Evolutionary conservation across 37 sponge, comb jelly and placozoan species (phyloP), one percentile per base, ranked within the genome.

Genomic region (Hexactinellida sp.): DNA sequence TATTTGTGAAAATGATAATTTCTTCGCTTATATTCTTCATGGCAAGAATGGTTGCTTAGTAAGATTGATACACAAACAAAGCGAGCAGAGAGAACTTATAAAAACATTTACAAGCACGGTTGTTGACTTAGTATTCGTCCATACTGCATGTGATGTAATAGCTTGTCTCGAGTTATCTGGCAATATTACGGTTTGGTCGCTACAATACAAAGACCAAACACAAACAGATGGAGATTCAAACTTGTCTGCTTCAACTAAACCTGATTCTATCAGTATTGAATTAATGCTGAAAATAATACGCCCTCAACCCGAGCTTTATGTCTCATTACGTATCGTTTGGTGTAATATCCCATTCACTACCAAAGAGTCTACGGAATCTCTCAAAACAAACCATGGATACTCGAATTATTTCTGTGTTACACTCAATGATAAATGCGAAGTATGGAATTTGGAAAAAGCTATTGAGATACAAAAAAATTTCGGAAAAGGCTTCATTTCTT

Each of bases 91-190:
- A 51, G 87, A 83, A 19, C 90, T 96, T 0, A 85, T 96, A 25
- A 96, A 96, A 87, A 88, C 84, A 3, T 89, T 93, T 82, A 82
- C 82, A 5, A 91, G 94, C 0, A 63, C 90, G 10, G 86, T 96
- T 0, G 47, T 89, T 38, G 96, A 96, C 37, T 82, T 96, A 0
- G 83, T 92, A 1, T 96, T 96, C 87, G 90, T 88, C 0, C 91
- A 92, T 55, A 24, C 52, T 37, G 24, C 35, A 37, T 92, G 89
- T 0, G 89, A 90, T 47, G 25, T 90, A 47, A 85, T 96, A 37
- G 94, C 92, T 0, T 90, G 91, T 41, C 83, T 92, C 34, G 96
- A 96, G 85, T 85, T 90, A 55, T 92, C 89, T 35, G 96, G 96
- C 0, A 92, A 89, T 54, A 37, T 96, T 16, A 88, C 88, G 39